Evolutionary conservation across 1,140 invertebrate species (phyloP).

Genomic region (Ceratina japonica): DNA sequence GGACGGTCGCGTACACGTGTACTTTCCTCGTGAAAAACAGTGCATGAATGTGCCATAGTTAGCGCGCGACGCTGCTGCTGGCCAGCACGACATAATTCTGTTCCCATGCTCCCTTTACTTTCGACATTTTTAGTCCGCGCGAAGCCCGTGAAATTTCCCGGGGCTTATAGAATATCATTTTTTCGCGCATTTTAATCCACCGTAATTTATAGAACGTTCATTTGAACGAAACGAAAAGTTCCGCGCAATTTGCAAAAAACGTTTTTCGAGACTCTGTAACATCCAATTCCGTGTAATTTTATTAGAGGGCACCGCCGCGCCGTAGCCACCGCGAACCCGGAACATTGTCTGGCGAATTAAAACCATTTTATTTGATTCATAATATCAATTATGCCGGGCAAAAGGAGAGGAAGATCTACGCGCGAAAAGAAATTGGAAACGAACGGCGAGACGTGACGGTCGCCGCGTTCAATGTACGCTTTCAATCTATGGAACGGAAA

Average conservation of each 20-base stretch:
- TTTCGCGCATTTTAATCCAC: too few relatives aligned
- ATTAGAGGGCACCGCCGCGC: not conserved
- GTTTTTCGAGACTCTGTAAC: not conserved
- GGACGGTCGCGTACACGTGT: not conserved
- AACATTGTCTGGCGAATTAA: too few relatives aligned
- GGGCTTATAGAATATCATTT: not conserved
- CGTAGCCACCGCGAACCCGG: not conserved
- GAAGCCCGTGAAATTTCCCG: not conserved
- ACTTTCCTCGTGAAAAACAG: not conserved
- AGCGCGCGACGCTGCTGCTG: not conserved
- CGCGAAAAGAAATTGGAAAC: not conserved
- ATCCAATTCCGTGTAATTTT: not conserved
- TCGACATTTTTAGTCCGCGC: not conserved
- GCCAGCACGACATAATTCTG: not conserved
- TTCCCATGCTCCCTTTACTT: not conserved
- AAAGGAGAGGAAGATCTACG: not conserved
- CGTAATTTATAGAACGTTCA: not conserved
- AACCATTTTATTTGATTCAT: not conserved
- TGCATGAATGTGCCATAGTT: not conserved
- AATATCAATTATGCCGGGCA: not conserved
- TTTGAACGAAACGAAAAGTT: not conserved
- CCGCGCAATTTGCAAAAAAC: not conserved
- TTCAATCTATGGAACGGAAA: not conserved
- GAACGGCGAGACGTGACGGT: not conserved
- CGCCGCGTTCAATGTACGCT: not conserved